These are phyloP conservation scores for Tortricodes alternella DNA, from an alignment of 2,888 invertebrate species.

Conservation along the genomic window DNA sequence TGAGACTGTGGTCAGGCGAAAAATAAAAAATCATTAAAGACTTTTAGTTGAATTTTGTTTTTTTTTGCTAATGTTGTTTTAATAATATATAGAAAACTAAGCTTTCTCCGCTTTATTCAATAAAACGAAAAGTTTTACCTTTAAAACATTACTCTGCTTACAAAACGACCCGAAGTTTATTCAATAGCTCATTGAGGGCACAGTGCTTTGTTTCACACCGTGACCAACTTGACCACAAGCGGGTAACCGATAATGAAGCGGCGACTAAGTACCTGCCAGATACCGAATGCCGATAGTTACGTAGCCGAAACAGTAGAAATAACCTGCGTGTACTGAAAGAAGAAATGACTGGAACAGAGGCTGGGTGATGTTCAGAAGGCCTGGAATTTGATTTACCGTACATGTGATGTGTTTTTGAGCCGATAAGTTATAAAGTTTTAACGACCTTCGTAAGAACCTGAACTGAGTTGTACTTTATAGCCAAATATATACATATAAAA, in stretches of 20 bases:
- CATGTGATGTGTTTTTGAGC: no score
- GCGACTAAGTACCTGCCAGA: slow-evolving; percentile 29
- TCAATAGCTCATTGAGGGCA: slow-evolving; percentile 48
- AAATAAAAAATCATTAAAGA: no score
- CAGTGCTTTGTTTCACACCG: slow-evolving; percentile 45
- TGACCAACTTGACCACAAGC: slow-evolving; percentile 36
- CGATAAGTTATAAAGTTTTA: no score
- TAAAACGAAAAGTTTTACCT: neutral
- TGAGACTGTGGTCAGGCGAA: no score
- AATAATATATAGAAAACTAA: neutral
- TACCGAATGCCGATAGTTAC: slow-evolving; percentile 32
- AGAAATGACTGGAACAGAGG: neutral
- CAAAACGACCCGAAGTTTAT: slow-evolving; percentile 25
- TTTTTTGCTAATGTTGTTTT: no score
- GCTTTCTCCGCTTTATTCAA: neutral
- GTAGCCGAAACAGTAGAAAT: slow-evolving; percentile 26
- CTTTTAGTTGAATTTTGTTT: no score
- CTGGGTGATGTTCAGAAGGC: no score
- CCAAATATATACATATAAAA: no score
- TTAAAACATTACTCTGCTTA: neutral
- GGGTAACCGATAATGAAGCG: slow-evolving; percentile 39
- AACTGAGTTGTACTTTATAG: no score
- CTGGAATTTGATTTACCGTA: no score
- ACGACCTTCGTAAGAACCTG: no score
- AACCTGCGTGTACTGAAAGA: slow-evolving; percentile 2